phyloP scores from a whole-genome alignment of 2,888 invertebrate genomes.

The Malacosoma neustria region DNA sequence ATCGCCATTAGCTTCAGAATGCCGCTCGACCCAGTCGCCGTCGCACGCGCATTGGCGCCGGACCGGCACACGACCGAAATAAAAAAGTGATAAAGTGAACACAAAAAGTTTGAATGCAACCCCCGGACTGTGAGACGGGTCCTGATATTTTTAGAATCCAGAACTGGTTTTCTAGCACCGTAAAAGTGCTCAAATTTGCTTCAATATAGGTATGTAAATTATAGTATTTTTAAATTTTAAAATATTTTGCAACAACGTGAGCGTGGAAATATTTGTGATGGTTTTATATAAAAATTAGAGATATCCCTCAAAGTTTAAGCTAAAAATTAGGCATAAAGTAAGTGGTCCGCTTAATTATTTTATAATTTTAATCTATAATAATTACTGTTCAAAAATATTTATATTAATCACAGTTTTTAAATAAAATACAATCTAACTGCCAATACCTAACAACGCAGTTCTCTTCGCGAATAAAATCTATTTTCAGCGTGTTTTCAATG shows the following conservation, averaged over 20 bases:
- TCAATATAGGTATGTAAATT: conserved; percentile 1
- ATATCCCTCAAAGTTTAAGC: too few species aligned
- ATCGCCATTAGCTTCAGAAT: conserved; percentile 19
- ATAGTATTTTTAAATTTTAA: too few species aligned
- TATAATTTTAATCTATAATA: background rate
- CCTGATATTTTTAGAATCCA: conserved; percentile 53
- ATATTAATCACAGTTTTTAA: too few species aligned
- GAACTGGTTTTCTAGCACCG: conserved; percentile 45
- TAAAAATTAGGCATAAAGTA: too few species aligned
- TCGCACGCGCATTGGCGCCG: conserved; percentile 21
- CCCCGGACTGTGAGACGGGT: conserved; percentile 26
- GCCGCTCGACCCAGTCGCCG: conserved; percentile 24
- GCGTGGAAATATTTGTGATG: too few species aligned
- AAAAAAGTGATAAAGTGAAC: conserved; percentile 33
- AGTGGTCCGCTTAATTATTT: background rate
- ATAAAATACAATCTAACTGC: too few species aligned
- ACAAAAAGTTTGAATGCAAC: conserved; percentile 28
- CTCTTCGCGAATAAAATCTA: background rate
- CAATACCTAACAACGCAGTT: background rate
- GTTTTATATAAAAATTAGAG: too few species aligned
- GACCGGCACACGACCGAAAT: conserved; percentile 19
- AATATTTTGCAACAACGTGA: too few species aligned
- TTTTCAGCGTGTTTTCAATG: background rate
- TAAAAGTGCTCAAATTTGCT: conserved; percentile 26
- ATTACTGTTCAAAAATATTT: background rate